phyloP scores from a whole-genome alignment of 2,888 invertebrate genomes.

The Sarcophaga subvicina region DNA sequence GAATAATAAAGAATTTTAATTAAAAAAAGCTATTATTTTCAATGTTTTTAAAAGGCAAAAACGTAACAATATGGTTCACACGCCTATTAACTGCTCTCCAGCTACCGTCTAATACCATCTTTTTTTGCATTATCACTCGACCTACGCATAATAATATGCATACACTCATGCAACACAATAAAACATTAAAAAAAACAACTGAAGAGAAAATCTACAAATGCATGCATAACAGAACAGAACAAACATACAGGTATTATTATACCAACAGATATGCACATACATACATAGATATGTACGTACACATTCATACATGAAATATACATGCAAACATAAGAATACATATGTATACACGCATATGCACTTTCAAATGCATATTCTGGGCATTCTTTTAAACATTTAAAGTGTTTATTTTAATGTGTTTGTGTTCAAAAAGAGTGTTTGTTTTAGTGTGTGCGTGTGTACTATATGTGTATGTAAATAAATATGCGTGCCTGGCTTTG shows the following conservation, averaged over 20 bases:
- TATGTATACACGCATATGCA: neutral
- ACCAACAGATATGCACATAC: constrained; percentile 36
- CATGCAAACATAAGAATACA: too few relatives aligned
- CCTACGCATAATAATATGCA: neutral
- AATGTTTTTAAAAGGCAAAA: too few relatives aligned
- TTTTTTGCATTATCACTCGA: neutral
- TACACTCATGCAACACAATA: constrained; percentile 38
- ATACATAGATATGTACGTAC: neutral
- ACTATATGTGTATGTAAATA: constrained; percentile 46
- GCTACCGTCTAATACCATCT: too few relatives aligned
- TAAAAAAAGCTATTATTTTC: too few relatives aligned
- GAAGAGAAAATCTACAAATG: constrained; percentile 54
- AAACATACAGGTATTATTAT: constrained; percentile 59
- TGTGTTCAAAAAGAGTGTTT: neutral
- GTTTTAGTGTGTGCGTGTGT: constrained; percentile 14
- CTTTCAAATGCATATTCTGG: neutral
- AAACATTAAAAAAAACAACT: constrained; percentile 23
- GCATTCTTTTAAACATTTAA: constrained; percentile 28
- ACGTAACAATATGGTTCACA: too few relatives aligned
- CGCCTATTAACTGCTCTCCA: too few relatives aligned
- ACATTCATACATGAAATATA: neutral
- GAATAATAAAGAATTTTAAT: too few relatives aligned
- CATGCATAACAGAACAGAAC: constrained; percentile 49
- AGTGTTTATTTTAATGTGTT: constrained; percentile 44
- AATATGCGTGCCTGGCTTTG: constrained; percentile 32